Conservation (phyloP, 2,888 invertebrate genomes). For the Cheilosia variabilis region DNA sequence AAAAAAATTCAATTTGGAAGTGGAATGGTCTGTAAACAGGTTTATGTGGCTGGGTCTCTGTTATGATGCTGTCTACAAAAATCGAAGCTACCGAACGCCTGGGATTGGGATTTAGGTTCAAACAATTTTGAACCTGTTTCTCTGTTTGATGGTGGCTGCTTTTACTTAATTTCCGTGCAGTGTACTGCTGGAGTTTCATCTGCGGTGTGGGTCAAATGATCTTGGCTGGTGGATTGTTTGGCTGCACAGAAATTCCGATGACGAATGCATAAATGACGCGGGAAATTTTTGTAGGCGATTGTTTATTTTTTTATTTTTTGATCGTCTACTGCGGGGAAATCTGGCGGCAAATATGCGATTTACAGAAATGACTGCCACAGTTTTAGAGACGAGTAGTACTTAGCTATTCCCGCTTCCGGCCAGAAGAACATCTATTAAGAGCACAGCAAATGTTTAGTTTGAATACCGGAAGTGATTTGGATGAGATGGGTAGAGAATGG, state of each 20-base stretch:
- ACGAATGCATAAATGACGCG: conserved; percentile 25
- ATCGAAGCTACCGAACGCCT: conserved; percentile 40
- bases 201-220: conserved; percentile 31
- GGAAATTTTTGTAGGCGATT: conserved; percentile 12
- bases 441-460: too few relatives aligned
- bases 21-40: conserved; percentile 36
- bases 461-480: too few relatives aligned
- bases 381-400: too few relatives aligned
- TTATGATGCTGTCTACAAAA: conserved; percentile 40
- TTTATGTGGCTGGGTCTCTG: conserved; percentile 23
- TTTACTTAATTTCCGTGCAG: conserved; percentile 21
- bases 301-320: not conserved
- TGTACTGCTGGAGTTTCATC: conserved; percentile 16
- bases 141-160: conserved; percentile 6
- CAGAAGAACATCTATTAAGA: too few relatives aligned
- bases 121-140: conserved; percentile 46
- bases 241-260: conserved; percentile 20
- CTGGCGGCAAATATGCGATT: conserved; percentile 7
- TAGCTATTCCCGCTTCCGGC: too few relatives aligned
- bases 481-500: too few relatives aligned
- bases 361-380: not conserved
- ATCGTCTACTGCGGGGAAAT: not conserved
- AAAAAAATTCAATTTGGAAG: conserved; percentile 6
- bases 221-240: conserved; percentile 12
- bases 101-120: conserved; percentile 19